Base-by-base conservation (phyloP, 2,113 vertebrate genomes). In the Tetrao urogallus region DNA sequence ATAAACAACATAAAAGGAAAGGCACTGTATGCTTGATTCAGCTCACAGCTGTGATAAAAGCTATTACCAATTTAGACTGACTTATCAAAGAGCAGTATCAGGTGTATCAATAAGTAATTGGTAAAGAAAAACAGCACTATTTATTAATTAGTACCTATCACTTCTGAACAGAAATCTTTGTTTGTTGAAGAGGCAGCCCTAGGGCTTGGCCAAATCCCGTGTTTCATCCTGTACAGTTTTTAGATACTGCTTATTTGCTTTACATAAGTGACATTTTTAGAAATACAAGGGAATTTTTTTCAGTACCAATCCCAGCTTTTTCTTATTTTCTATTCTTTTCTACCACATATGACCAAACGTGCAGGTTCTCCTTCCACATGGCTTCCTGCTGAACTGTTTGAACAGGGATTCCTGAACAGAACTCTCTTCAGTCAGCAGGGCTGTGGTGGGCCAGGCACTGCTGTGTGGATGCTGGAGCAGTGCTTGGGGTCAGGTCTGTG, bases 1-100 rank as follows among this genome's bases (percentile, higher is more conserved):
- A 94, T 83, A 96, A 93, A 93, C 78, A 94, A 92, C 61, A 91
- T 86, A 61, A 93, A 93, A 96, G 69, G 70, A 86, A 95, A 94
- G 54, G 52, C 61, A 48, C 43, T 34, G 82, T 67, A 14, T 75
- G 56, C 70, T 54, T 88, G 65, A 63, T 94, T 81, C 57, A 78
- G 63, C 71, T 96, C 45, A 8, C 65, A 48, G 57, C 65, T 34
- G 57, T 90, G 90, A 94, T 92, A 94, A 96, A 92, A 95, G 90
- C 77, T 54, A 78, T 92, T 91, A 92, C 94, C 73, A 65, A 65
- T 72, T 90, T 67, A 50, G 73, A 48, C 36, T 72, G 76, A 70
- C 63, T 94, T 97, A 91, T 94, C 91, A 88, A 89, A 91, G 65
- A 91, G 82, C n/a, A 65, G 32, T 83, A 94, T 92, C 30, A 0